These are phyloP conservation scores for Ammodytes marinus DNA, from an alignment of 2,113 vertebrate genomes.

Conservation along the genomic window DNA sequence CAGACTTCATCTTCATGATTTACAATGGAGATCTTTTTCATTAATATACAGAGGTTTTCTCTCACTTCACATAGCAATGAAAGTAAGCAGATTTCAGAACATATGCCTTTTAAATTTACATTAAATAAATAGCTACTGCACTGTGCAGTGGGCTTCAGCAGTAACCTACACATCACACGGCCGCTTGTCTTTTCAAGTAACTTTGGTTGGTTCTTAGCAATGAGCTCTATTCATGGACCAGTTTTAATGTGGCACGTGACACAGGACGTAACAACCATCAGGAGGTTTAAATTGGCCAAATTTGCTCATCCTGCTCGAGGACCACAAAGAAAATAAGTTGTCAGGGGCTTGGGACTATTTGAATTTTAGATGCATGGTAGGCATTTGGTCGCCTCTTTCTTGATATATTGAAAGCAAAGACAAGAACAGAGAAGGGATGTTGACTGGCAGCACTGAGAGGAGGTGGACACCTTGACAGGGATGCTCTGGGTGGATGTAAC, in stretches of 20 bases:
- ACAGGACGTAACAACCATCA: constrained; percentile 27
- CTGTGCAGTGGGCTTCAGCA: constrained; percentile 39
- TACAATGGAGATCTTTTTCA: constrained; percentile 27
- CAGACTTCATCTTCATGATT: background rate
- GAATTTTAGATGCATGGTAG: background rate
- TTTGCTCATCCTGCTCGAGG: constrained; percentile 14
- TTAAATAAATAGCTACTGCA: constrained; percentile 63
- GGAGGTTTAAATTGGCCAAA: constrained; percentile 44
- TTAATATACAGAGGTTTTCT: constrained; percentile 13
- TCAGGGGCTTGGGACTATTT: constrained; percentile 9
- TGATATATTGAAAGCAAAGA: constrained; percentile 38
- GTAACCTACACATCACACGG: constrained; percentile 31
- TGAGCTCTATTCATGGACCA: constrained; percentile 34
- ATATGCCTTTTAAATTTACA: constrained; percentile 51
- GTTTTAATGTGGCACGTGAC: constrained; percentile 49
- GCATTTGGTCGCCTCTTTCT: constrained; percentile 7
- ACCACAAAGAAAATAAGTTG: background rate
- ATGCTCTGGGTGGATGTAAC: constrained; percentile 39
- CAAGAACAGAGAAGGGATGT: constrained; percentile 22
- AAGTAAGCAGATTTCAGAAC: constrained; percentile 35
- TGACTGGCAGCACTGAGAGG: constrained; percentile 51
- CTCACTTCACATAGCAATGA: constrained; percentile 18
- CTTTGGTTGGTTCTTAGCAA: constrained; percentile 55
- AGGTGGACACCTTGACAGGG: constrained; percentile 41
- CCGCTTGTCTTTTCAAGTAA: constrained; percentile 63